Evolutionary conservation across 2,888 invertebrate species (phyloP).

Genomic region (Laspeyria flexula): DNA sequence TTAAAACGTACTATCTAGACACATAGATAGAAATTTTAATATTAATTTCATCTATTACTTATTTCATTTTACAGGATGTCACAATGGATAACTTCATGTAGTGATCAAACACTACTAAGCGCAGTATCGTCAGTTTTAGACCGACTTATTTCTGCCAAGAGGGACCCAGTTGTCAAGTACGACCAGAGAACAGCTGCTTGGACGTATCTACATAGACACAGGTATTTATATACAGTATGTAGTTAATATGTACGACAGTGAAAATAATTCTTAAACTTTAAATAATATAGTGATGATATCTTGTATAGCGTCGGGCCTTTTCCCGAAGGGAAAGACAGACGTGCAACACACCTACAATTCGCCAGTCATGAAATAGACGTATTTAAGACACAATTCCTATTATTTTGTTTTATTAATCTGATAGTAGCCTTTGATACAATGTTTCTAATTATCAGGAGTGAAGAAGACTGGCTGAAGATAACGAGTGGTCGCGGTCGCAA

Average conservation of each 20-base stretch:
- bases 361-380: too few relatives aligned
- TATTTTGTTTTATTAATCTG: too few relatives aligned
- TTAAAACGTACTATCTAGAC: too few relatives aligned
- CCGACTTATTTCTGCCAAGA: slow-evolving; percentile 92
- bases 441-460: slow-evolving; percentile 53
- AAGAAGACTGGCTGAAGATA: slow-evolving; percentile 76
- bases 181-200: slow-evolving; percentile 96
- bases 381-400: too few relatives aligned
- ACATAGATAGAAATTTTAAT: too few relatives aligned
- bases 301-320: too few relatives aligned
- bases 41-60: too few relatives aligned
- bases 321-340: too few relatives aligned
- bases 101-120: slow-evolving; percentile 90
- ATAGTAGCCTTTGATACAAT: background rate
- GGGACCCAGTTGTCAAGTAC: slow-evolving; percentile 97
- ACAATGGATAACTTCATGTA: slow-evolving; percentile 84
- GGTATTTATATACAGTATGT: slow-evolving; percentile 46
- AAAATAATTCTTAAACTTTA: too few relatives aligned
- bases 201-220: slow-evolving; percentile 96
- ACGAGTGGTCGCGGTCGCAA: slow-evolving; percentile 57
- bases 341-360: too few relatives aligned
- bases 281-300: too few relatives aligned
- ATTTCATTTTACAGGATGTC: slow-evolving; percentile 77
- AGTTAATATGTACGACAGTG: too few relatives aligned
- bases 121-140: slow-evolving; percentile 97